Conservation (phyloP, 2,888 invertebrate species). For the Heteromurus nitidus region DNA sequence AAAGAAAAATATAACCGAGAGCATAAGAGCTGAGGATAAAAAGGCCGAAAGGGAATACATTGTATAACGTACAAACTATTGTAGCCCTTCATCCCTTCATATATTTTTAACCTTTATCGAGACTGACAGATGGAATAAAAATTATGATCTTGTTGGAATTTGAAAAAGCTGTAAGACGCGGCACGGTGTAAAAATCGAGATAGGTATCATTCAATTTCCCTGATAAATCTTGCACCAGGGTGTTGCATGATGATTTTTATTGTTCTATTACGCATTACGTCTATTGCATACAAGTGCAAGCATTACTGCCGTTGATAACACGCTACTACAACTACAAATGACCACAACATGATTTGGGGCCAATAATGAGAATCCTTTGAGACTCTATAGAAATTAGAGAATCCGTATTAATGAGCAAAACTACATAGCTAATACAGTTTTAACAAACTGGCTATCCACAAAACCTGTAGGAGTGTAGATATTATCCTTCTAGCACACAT, state of each 20-base stretch:
- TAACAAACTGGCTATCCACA: conserved; percentile 24
- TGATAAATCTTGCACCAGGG: conserved; percentile 55
- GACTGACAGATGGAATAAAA: conserved; percentile 58
- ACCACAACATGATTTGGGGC: not conserved
- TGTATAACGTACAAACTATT: too few species aligned
- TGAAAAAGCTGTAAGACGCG: conserved; percentile 5
- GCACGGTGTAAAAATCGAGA: conserved; percentile 21
- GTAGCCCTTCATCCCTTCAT: too few species aligned
- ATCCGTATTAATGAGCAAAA: conserved; percentile 58
- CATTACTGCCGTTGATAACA: too few species aligned
- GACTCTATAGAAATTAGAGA: conserved; percentile 54
- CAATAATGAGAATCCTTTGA: conserved; percentile 11
- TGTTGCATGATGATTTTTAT: conserved; percentile 58
- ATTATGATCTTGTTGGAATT: conserved; percentile 49
- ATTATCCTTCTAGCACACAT: conserved; percentile 25
- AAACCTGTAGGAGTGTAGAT: too few species aligned
- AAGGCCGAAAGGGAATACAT: not conserved
- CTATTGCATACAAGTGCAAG: not conserved
- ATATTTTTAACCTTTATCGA: conserved; percentile 58
- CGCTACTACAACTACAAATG: not conserved
- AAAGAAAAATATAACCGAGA: conserved; percentile 37
- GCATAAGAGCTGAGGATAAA: conserved; percentile 49
- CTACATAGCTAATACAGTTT: conserved; percentile 34
- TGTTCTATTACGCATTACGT: conserved; percentile 55
- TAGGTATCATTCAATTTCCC: conserved; percentile 12